phyloP scores from a whole-genome alignment of 2,888 invertebrate species.

The Plebejus melissa region DNA sequence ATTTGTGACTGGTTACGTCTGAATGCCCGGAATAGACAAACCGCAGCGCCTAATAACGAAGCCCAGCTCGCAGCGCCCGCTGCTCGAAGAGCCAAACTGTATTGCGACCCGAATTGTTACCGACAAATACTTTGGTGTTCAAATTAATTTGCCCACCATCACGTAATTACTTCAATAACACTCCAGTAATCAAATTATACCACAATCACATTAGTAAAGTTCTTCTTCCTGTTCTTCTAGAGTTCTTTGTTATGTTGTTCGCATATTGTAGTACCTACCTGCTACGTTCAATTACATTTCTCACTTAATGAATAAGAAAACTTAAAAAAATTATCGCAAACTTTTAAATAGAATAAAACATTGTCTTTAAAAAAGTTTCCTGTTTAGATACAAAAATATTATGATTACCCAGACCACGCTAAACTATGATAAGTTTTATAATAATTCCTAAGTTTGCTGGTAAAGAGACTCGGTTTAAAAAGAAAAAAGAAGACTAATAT shows the following conservation, averaged over 20 bases:
- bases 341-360: too few relatives aligned
- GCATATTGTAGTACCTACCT: too few relatives aligned
- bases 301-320: too few relatives aligned
- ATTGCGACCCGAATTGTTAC: background rate
- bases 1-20: constrained; percentile 20
- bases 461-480: background rate
- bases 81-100: background rate
- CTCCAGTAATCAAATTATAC: background rate
- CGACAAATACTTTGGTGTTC: background rate
- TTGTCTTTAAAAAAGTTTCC: too few relatives aligned
- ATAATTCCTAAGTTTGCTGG: background rate
- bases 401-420: background rate
- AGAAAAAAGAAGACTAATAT: background rate
- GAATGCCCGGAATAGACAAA: constrained; percentile 18
- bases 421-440: background rate
- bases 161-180: background rate
- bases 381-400: background rate
- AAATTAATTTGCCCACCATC: background rate
- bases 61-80: background rate
- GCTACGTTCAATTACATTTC: too few relatives aligned
- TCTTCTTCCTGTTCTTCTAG: too few relatives aligned
- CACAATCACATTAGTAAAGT: too few relatives aligned
- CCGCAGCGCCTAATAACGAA: constrained; percentile 4
- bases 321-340: too few relatives aligned
- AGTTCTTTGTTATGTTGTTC: too few relatives aligned